Base-by-base conservation (phyloP, 1,140 invertebrate species). In the Drosophila asahinai region DNA sequence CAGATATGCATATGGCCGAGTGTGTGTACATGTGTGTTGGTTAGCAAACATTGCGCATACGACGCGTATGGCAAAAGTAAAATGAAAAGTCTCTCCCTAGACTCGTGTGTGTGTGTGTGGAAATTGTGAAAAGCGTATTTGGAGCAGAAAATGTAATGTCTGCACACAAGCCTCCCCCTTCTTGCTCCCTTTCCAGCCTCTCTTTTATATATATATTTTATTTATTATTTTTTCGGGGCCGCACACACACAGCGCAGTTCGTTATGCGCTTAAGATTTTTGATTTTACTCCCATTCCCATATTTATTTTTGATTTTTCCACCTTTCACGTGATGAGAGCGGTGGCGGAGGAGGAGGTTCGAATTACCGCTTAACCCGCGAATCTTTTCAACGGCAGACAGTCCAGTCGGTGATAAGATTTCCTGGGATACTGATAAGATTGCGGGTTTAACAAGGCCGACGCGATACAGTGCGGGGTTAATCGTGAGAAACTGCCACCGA, bases 41-140 rank as follows among this genome's bases (percentile, higher is more conserved):
- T 61, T 80, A 17, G 70, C 81, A 89, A 87, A 83, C 74, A 87
- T 87, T 89, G 84, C 84, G 81, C 81, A 81, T 89, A 89, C 80
- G 83, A 78, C 84, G 77, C 65, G 70, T 86, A 70, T 72, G 55
- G 78, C 66, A 79, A 86, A 81, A 84, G 74, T 62, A 80, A 89
- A 89, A 81, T 81, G 70, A 87, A 84, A 80, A 80, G 68, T 77
- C 76, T 74, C 48, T 61, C 51, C 64, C 71, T 58, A 51, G 49
- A 38, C 36, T 45, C 60, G 38, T 62, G 38, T 51, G 33, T 71
- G 33, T 71, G 36, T 77, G 75, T 86, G 63, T 83, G 55, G 60
- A 87, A 87, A 81, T 89, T 89, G 81, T 87, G 84, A 84, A 90
- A 90, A 87, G 77, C 84, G 84, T 87, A 90, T 90, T 81, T 87